These are phyloP conservation scores for Coendou prehensilis DNA, from an alignment of 2,797 vertebrate species.

Conservation along the genomic window DNA sequence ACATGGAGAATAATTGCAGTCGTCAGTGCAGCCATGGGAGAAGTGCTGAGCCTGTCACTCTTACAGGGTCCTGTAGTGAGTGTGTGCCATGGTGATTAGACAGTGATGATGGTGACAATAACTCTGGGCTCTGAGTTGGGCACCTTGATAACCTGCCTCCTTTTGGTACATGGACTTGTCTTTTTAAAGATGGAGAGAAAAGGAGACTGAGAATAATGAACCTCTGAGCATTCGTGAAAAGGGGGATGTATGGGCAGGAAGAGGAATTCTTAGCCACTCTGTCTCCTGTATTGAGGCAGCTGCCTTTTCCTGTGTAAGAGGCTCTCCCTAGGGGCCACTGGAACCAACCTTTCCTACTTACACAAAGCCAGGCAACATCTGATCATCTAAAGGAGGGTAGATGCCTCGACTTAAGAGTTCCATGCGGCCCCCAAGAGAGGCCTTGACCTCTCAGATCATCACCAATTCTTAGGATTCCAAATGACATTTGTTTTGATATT, in stretches of 20 bases:
- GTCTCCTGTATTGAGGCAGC: too few relatives aligned
- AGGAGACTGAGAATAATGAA: neutral
- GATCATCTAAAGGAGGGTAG: neutral
- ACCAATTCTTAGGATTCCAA: neutral
- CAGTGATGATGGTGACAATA: too few relatives aligned
- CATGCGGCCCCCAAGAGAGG: neutral
- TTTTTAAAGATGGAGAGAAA: neutral
- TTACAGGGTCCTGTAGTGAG: rapidly evolving
- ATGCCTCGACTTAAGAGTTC: neutral
- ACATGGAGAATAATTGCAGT: rapidly evolving
- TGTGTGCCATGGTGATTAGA: rapidly evolving
- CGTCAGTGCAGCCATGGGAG: rapidly evolving
- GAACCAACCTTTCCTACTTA: neutral
- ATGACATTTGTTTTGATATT: neutral
- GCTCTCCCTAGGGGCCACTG: neutral
- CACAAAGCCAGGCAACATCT: neutral
- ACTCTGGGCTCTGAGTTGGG: neutral
- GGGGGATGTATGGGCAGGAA: neutral
- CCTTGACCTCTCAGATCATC: neutral
- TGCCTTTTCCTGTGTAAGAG: neutral
- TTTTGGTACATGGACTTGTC: neutral
- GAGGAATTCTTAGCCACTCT: neutral
- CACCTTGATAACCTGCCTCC: neutral
- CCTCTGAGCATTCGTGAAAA: neutral
- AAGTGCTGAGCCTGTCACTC: rapidly evolving